These are phyloP conservation scores for Latrodectus geometricus DNA, from an alignment of 1,140 invertebrate genomes.

Conservation along the genomic window DNA sequence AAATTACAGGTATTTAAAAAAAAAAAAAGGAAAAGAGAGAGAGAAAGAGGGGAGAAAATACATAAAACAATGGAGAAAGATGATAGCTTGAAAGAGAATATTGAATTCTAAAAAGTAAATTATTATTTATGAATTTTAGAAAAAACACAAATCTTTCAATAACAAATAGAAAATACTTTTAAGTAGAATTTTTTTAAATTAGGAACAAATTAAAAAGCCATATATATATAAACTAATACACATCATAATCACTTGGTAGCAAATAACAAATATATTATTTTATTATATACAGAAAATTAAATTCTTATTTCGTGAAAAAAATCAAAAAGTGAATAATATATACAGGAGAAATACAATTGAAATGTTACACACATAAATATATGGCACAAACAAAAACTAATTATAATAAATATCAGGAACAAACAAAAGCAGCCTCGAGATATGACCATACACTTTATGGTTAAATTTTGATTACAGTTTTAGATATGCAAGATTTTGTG, in stretches of 20 bases:
- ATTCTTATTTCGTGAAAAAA: slow-evolving; percentile 7
- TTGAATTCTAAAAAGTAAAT: background rate
- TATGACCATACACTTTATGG: background rate
- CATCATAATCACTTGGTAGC: slow-evolving; percentile 38
- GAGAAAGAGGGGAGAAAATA: too few species aligned
- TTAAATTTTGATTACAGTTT: background rate
- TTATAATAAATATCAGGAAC: slow-evolving; percentile 1
- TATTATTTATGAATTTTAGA: background rate
- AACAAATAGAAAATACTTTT: background rate
- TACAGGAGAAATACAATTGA: background rate
- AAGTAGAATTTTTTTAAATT: background rate
- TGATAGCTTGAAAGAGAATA: too few species aligned
- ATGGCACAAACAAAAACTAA: slow-evolving; percentile 50
- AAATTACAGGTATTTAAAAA: too few species aligned
- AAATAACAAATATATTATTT: background rate
- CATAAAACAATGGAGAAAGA: too few species aligned
- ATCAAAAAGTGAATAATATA: slow-evolving; percentile 4
- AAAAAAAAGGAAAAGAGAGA: too few species aligned
- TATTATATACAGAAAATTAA: background rate
- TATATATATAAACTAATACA: background rate
- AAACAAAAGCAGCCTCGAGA: slow-evolving; percentile 12
- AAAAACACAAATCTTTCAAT: background rate
- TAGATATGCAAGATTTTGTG: slow-evolving; percentile 49
- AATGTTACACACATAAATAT: slow-evolving; percentile 37
- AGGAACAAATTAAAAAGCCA: background rate